Evolutionary conservation across 2,888 invertebrate genomes (phyloP).

Genomic region (Drosophila merina): DNA sequence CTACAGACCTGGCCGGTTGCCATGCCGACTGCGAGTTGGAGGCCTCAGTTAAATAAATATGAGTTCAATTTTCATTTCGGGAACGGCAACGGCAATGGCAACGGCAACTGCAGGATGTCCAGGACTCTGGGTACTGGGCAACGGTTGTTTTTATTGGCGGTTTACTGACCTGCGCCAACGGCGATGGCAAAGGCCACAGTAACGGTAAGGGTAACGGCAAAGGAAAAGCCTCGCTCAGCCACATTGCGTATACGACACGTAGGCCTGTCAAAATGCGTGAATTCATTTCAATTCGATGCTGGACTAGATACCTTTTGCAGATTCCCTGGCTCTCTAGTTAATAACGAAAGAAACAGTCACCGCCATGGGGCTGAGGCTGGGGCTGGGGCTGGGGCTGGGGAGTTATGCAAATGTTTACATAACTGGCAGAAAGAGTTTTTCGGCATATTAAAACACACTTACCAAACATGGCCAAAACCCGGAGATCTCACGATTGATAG

Average conservation of each 20-base stretch:
- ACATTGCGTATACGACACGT: slow-evolving; percentile 73
- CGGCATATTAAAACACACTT: slow-evolving; percentile 55
- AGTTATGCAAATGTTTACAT: slow-evolving; percentile 58
- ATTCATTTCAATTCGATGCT: slow-evolving; percentile 57
- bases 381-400: neutral
- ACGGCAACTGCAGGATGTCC: slow-evolving; percentile 17
- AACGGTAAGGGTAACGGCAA: slow-evolving; percentile 23
- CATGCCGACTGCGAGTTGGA: slow-evolving; percentile 53
- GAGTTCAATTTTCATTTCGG: slow-evolving; percentile 80
- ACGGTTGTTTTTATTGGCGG: slow-evolving; percentile 79
- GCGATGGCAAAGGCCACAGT: slow-evolving; percentile 40
- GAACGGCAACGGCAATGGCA: slow-evolving; percentile 2
- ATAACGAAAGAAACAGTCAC: slow-evolving; percentile 31
- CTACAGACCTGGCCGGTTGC: slow-evolving; percentile 27
- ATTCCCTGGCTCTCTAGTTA: slow-evolving; percentile 16
- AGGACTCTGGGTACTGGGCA: slow-evolving; percentile 25
- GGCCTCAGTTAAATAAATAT: slow-evolving; percentile 75
- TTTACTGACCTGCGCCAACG: slow-evolving; percentile 76
- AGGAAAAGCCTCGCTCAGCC: slow-evolving; percentile 22
- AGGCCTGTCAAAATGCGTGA: slow-evolving; percentile 63
- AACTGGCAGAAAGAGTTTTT: slow-evolving; percentile 38
- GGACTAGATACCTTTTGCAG: slow-evolving; percentile 5
- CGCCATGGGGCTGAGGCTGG: neutral
- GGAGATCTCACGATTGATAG: slow-evolving; percentile 75
- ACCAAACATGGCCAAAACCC: slow-evolving; percentile 38